A percentile compares a stretch with the other conserved stretches of the same genome.
Conservation (phyloP, 1,140 invertebrate genomes). For the Ostrea edulis region DNA sequence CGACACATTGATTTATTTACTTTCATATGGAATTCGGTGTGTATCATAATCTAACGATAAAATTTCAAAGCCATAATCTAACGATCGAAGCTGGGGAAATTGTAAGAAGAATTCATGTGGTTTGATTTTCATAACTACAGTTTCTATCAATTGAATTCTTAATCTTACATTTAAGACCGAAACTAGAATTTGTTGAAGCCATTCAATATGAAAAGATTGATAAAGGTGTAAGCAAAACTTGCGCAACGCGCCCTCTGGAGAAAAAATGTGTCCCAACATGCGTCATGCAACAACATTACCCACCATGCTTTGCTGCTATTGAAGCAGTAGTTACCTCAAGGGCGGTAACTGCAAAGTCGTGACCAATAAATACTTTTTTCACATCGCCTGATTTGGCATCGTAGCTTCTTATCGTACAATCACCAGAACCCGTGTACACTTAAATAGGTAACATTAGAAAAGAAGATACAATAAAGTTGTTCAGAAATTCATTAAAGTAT, state of each 20-base stretch:
- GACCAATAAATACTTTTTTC: slow-evolving; percentile 78
- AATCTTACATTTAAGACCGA: too few relatives aligned
- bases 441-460: slow-evolving; percentile 17
- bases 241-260: background rate
- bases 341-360: slow-evolving; percentile 77
- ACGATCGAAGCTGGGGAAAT: too few relatives aligned
- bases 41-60: too few relatives aligned
- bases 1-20: too few relatives aligned
- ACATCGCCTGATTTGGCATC: slow-evolving; percentile 80
- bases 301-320: background rate
- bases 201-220: too few relatives aligned
- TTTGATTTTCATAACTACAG: too few relatives aligned
- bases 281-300: background rate
- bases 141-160: too few relatives aligned
- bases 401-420: slow-evolving; percentile 77
- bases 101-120: too few relatives aligned
- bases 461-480: background rate
- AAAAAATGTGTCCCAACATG: background rate
- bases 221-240: too few relatives aligned
- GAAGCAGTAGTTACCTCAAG: slow-evolving; percentile 71
- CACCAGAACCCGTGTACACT: slow-evolving; percentile 81
- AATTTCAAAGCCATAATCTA: too few relatives aligned
- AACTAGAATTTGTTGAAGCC: too few relatives aligned
- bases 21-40: too few relatives aligned
- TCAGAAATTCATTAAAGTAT: background rate